Evolutionary conservation across 2,888 invertebrate genomes (phyloP).

Genomic region (Amblyjoppa fuscipennis): DNA sequence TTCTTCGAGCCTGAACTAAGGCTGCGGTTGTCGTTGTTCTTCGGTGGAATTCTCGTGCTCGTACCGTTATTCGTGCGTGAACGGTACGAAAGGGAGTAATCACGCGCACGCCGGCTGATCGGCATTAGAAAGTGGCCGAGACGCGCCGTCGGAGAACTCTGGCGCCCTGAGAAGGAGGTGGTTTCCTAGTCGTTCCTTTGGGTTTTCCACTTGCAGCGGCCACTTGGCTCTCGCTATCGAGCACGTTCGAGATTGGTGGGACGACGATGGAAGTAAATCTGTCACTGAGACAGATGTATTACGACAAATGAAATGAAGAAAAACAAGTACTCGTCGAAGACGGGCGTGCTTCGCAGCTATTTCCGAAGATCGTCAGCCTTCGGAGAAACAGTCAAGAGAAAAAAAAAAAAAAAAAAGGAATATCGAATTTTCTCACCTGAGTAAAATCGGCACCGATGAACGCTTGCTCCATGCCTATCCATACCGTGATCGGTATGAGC

Average conservation of each 20-base stretch:
- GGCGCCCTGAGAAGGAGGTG: not conserved
- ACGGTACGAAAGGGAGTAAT: constrained; percentile 59
- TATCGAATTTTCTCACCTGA: constrained; percentile 86
- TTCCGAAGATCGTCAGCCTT: not conserved
- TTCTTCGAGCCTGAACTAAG: not conserved
- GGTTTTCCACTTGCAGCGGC: not conserved
- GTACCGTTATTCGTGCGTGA: constrained; percentile 39
- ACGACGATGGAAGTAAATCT: too few species aligned
- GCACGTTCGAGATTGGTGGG: too few species aligned
- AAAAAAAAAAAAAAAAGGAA: not conserved
- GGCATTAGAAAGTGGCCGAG: constrained; percentile 64
- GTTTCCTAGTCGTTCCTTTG: constrained; percentile 8
- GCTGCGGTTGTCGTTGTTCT: not conserved
- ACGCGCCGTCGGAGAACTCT: constrained; percentile 17
- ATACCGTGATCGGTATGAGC: constrained; percentile 97
- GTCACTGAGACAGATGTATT: too few species aligned
- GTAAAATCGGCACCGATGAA: constrained; percentile 97
- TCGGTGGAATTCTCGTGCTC: constrained; percentile 11
- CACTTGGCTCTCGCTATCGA: not conserved
- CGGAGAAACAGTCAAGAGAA: not conserved
- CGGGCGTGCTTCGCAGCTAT: too few species aligned
- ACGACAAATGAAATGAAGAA: too few species aligned
- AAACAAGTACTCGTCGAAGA: too few species aligned
- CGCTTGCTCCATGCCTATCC: constrained; percentile 99
- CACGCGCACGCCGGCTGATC: constrained; percentile 52